phyloP scores from a whole-genome alignment of 2,113 vertebrate genomes.

The Micronycteris hirsuta region DNA sequence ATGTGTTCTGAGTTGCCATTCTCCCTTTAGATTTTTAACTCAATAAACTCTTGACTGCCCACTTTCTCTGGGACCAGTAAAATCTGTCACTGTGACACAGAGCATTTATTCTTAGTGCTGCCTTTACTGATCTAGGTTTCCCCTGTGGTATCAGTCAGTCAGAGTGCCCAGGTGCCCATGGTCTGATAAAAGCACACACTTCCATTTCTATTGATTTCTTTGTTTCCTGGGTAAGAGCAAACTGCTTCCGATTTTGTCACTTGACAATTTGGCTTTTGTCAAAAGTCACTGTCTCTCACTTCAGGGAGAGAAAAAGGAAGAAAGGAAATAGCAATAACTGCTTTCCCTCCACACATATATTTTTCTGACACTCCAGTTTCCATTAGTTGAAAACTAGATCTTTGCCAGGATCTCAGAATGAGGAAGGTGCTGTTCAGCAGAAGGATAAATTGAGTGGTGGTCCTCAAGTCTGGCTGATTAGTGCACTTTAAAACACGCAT shows the following conservation, averaged over 20 bases:
- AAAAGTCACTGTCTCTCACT: conserved; percentile 38
- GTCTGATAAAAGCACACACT: conserved; percentile 60
- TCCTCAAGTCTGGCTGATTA: background rate
- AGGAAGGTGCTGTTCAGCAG: background rate
- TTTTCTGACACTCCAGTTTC: conserved; percentile 9
- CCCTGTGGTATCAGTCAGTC: background rate
- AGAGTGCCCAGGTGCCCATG: conserved; percentile 49
- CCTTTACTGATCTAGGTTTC: background rate
- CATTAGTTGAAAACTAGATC: conserved; percentile 33
- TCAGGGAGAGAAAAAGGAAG: background rate
- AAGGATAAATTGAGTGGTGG: background rate
- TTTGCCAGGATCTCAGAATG: background rate
- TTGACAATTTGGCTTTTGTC: conserved; percentile 46
- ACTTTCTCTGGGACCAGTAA: conserved; percentile 34
- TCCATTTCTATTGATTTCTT: conserved; percentile 64
- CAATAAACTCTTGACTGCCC: background rate
- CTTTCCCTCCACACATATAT: background rate
- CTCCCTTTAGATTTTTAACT: conserved; percentile 56
- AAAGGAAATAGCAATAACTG: background rate
- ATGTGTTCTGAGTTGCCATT: conserved; percentile 33
- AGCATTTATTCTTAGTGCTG: conserved; percentile 40
- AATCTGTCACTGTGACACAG: conserved; percentile 21
- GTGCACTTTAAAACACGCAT: background rate
- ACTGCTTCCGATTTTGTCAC: conserved; percentile 52
- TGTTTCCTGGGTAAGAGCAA: conserved; percentile 28